Conservation (phyloP, 2,113 vertebrate genomes). For the Sander lucioperca region DNA sequence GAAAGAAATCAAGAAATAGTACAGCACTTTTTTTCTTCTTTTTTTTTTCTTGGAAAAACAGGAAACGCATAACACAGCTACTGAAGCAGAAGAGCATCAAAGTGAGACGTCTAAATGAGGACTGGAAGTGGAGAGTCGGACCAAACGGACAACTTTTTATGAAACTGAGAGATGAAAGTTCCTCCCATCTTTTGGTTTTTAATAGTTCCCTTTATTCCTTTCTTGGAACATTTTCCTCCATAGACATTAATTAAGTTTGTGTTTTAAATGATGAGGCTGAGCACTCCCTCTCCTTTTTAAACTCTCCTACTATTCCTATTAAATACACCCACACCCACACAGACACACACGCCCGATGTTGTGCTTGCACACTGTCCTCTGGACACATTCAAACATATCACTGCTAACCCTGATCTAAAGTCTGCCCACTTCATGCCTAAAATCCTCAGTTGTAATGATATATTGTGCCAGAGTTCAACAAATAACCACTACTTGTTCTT, state of each 20-base stretch:
- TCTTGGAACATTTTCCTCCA: conserved; percentile 34
- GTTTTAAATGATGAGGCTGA: conserved; percentile 40
- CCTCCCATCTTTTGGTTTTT: conserved; percentile 53
- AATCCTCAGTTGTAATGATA: neutral
- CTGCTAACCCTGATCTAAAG: conserved; percentile 4
- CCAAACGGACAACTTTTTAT: conserved; percentile 42
- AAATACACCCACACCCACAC: neutral
- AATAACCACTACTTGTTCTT: no score
- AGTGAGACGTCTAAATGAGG: conserved; percentile 55
- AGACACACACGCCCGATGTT: neutral
- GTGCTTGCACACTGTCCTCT: neutral
- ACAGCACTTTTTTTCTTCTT: conserved; percentile 41
- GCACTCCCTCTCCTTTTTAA: neutral
- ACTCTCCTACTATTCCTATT: neutral
- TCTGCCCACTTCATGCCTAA: neutral
- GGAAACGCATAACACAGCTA: conserved; percentile 60
- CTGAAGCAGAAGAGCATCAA: conserved; percentile 59
- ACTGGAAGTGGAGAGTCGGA: conserved; percentile 25
- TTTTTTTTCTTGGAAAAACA: conserved; percentile 33
- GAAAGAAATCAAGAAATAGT: conserved; percentile 64
- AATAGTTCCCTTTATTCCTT: conserved; percentile 49
- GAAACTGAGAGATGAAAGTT: conserved; percentile 59
- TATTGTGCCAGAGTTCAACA: neutral
- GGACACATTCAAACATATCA: conserved; percentile 6
- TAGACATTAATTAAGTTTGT: conserved; percentile 46